Conservation (phyloP, 2,113 vertebrate species). For the Leptobrachium ailaonicum region DNA sequence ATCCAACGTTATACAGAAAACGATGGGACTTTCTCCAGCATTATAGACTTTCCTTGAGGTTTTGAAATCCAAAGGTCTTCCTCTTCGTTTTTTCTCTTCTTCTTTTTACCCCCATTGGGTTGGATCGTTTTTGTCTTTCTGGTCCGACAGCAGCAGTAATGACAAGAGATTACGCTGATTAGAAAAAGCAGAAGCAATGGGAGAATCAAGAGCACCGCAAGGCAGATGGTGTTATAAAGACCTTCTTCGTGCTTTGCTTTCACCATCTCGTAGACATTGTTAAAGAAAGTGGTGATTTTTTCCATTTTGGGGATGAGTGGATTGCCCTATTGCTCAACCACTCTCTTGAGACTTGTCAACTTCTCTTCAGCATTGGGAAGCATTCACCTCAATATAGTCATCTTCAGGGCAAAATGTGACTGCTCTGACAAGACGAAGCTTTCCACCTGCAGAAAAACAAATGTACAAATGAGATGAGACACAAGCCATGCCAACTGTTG, state of each 20-base stretch:
- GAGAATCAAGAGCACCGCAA: conserved; percentile 78
- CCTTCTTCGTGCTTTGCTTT: conserved; percentile 81
- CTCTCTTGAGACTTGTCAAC: not conserved
- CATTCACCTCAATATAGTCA: not conserved
- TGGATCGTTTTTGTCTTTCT: conserved; percentile 14
- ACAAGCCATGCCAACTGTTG: too few species aligned
- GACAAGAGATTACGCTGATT: conserved; percentile 81
- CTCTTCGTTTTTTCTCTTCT: conserved; percentile 69
- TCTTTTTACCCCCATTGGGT: conserved; percentile 68
- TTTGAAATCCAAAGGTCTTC: conserved; percentile 96
- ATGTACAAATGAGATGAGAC: not conserved
- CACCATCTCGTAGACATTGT: conserved; percentile 74
- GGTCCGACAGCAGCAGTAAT: conserved; percentile 82
- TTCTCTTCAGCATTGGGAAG: not conserved
- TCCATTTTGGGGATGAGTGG: conserved; percentile 58
- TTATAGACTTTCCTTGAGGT: conserved; percentile 78
- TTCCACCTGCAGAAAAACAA: conserved; percentile 21
- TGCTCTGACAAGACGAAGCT: not conserved
- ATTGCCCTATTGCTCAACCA: not conserved
- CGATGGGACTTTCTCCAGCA: conserved; percentile 77
- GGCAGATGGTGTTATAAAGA: conserved; percentile 84
- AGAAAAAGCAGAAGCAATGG: conserved; percentile 76
- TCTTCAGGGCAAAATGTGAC: not conserved
- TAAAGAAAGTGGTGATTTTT: conserved; percentile 76
- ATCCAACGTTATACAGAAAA: conserved; percentile 62